Base-by-base conservation (phyloP, 2,888 invertebrate genomes). In the Drosophila neoperkinsi region DNA sequence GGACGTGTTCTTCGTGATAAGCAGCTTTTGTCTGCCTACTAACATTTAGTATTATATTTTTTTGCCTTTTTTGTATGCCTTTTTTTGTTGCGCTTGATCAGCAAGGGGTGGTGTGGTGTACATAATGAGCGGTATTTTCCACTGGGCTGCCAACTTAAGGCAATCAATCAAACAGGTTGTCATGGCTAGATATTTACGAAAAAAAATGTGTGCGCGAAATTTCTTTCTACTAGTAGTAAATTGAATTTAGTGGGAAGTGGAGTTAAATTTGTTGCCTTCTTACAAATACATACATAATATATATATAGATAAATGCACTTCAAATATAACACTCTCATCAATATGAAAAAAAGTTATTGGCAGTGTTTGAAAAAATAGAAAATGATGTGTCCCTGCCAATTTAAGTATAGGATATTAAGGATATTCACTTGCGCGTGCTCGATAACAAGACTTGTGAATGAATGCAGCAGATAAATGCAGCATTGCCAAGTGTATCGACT, bases 91-190 rank as follows among this genome's bases (percentile, higher is more conserved):
- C 31, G 28, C 36, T 31, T 52, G 57, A 74, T 66, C 59, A 21
- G 16, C 6, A 16, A 34, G 56, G 7, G 5, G 10, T 18, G 4
- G 16, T 25, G n/a, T 11, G 21, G 30, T 51, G 33, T 50, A 36
- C n/a, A 30, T 50, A 58, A 21, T 43, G 18, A 41, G 36, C 28
- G 51, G 74, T 64, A 52, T 71, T 74, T 71, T 74, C 33, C 25
- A 56, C 38, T 57, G 53, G 25, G 16, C 49, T 71, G 49, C 55
- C 36, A 58, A 62, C 53, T 43, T 59, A 16, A 56, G 59, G 33
- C 43, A 50, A 21, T 60, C 31, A 38, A 25, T 59, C 18, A 46
- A 72, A 30, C 41, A 60, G 34, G 59, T 78, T 60, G 59, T 51
- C 51, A 60, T 28, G 28, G 28, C 50, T 28, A 34, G 43, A 46